Evolutionary conservation across 2,797 vertebrate species (phyloP).

Genomic region (Sparus aurata): DNA sequence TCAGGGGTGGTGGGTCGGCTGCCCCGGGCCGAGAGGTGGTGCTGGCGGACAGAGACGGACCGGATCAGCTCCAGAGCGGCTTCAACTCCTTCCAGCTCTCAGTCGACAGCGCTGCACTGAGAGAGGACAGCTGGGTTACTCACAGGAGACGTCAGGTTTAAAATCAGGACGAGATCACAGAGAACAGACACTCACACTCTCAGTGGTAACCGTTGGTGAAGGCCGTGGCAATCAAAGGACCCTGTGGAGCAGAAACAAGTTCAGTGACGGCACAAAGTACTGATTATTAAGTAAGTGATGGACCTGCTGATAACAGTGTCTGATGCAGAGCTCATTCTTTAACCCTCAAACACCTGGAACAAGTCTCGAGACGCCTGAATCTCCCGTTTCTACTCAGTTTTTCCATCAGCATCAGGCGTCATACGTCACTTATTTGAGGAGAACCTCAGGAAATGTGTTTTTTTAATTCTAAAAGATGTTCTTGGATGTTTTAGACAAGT

Average conservation of each 20-base stretch:
- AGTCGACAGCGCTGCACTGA: constrained; percentile 66
- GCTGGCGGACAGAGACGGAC: constrained; percentile 72
- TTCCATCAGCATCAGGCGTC: no score
- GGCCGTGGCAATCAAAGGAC: constrained; percentile 98
- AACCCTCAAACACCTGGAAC: no score
- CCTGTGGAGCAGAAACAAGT: constrained; percentile 79
- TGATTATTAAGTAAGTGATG: no score
- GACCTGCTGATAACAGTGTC: no score
- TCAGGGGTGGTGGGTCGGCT: constrained; percentile 27
- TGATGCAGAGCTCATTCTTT: no score
- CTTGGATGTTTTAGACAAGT: no score
- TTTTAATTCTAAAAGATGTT: no score
- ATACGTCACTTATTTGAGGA: no score
- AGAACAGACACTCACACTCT: constrained; percentile 85
- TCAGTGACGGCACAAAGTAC: background rate
- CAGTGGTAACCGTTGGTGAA: constrained; percentile 99
- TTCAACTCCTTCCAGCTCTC: constrained; percentile 81
- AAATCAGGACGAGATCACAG: background rate
- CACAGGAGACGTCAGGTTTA: background rate
- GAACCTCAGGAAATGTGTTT: no score
- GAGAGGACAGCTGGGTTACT: constrained; percentile 10
- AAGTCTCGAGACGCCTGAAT: no score
- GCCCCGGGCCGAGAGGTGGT: constrained; percentile 52
- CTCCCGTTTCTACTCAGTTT: no score
- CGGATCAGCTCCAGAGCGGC: constrained; percentile 78